Base-by-base conservation (phyloP, 2,113 vertebrate species). In the Catharus minimus region DNA sequence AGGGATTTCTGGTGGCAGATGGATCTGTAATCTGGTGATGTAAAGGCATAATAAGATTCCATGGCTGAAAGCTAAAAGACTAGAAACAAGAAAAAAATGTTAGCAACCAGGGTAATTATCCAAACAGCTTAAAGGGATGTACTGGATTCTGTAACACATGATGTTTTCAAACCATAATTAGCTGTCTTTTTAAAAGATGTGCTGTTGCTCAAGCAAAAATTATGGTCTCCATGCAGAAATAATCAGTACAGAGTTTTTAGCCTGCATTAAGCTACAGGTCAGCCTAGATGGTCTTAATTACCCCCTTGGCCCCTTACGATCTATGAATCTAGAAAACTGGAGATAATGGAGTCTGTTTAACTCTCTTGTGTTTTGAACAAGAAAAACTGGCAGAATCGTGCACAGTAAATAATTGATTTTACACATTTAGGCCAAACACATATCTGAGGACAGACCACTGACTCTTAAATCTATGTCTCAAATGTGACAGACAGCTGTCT, bases 261-360 rank as follows among this genome's bases (percentile, higher is more conserved):
- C 49, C 61, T 61, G 33, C 44, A 65, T 88, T 84, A 88, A 81
- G 46, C 73, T 82, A 67, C 65, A 90, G 86, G 86, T 95, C 92
- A 93, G 8, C 49, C 32, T 71, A 78, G 61, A 94, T 50, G 33
- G 67, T 75, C 55, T 88, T 95, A 88, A 94, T 93, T 88, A 94
- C 18, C 76, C 75, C 17, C 58, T 73, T 93, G 73, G 65, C 88
- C 38, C 38, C 57, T 93, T 73, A 56, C 77, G 65, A 64, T 52
- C 56, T 20, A 50, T 69, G 18, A 67, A 68, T 89, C 82, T 67
- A 71, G 65, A 60, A 68, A 84, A 92, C 46, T 36, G 28, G 21
- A 53, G 41, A 72, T 75, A 90, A 86, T 46, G 53, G 28, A 57
- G 57, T 4, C 1, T 68, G 20, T 74, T 91, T 71, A 72, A 84